These are phyloP conservation scores for Hydrolagus affinis DNA, from an alignment of 2,113 vertebrate species.

Conservation along the genomic window DNA sequence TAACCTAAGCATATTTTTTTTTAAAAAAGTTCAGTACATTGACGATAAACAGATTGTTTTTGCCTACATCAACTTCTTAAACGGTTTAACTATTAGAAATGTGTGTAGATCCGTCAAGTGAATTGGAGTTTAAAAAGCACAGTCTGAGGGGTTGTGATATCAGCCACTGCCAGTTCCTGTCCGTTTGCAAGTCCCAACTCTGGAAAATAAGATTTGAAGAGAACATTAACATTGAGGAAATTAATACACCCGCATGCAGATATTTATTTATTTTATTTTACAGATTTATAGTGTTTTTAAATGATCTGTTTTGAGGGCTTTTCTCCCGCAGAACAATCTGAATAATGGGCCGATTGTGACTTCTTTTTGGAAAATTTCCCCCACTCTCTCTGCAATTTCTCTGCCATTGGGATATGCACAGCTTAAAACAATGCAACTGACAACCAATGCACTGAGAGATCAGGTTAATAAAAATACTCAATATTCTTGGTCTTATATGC, in stretches of 20 bases:
- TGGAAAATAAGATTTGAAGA: conserved; percentile 44
- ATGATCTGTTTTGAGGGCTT: not conserved
- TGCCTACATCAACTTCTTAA: not conserved
- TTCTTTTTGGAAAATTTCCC: too few relatives aligned
- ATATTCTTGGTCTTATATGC: too few relatives aligned
- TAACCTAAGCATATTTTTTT: too few relatives aligned
- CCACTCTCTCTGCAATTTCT: too few relatives aligned
- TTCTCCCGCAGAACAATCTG: too few relatives aligned
- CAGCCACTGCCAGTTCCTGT: conserved; percentile 86
- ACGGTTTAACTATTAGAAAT: not conserved
- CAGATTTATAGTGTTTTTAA: not conserved
- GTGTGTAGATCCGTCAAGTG: conserved; percentile 51
- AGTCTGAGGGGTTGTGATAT: conserved; percentile 87
- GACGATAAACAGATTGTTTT: not conserved
- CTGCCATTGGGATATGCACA: too few relatives aligned
- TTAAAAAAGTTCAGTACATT: not conserved
- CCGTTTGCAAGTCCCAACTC: conserved; percentile 79
- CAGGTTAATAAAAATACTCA: too few relatives aligned
- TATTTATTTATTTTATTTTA: not conserved
- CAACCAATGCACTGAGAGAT: too few relatives aligned
- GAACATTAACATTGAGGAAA: not conserved
- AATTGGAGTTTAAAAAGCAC: conserved; percentile 86
- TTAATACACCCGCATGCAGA: not conserved
- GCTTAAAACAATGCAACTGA: too few relatives aligned
- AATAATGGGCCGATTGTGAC: too few relatives aligned